Percentiles rank a stretch among this genome's conserved stretches.
Evolutionary conservation across 2,797 vertebrate genomes (phyloP).

Genomic region (Epinephelus awoara): DNA sequence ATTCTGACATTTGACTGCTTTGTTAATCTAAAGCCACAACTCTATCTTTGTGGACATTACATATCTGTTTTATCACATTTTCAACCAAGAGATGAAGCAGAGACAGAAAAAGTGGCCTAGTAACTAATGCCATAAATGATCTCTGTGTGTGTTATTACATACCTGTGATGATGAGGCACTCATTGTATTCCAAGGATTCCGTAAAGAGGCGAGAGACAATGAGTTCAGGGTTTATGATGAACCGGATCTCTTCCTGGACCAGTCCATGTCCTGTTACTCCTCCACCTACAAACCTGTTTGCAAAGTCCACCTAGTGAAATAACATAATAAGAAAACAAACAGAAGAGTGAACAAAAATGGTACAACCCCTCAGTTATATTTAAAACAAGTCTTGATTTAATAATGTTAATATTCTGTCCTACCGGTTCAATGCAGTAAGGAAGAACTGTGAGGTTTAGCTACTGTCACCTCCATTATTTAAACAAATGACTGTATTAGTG

Average conservation of each 20-base stretch:
- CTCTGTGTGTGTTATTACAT: neutral
- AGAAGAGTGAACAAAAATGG: neutral
- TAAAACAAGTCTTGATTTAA: neutral
- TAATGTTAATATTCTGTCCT: neutral
- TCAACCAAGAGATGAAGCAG: neutral
- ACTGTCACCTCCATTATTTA: conserved; percentile 45
- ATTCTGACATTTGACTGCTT: neutral
- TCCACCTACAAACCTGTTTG: conserved; percentile 95
- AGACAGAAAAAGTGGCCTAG: neutral
- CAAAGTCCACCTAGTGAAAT: conserved; percentile 95
- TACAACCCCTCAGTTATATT: neutral
- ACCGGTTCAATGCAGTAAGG: conserved; percentile 10
- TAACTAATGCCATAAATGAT: too few relatives aligned
- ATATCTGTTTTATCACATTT: neutral
- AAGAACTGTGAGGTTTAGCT: conserved; percentile 42
- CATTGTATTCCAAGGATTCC: conserved; percentile 94
- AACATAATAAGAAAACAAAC: neutral
- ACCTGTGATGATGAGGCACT: conserved; percentile 99
- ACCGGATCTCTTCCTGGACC: conserved; percentile 98
- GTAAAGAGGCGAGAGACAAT: conserved; percentile 97
- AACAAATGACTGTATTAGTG: conserved; percentile 65
- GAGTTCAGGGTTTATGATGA: conserved; percentile 97
- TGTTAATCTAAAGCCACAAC: neutral
- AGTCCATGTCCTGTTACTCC: conserved; percentile 95
- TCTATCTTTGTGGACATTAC: neutral